Evolutionary conservation across 2,113 vertebrate genomes (phyloP).

Genomic region (Xerus inauris): DNA sequence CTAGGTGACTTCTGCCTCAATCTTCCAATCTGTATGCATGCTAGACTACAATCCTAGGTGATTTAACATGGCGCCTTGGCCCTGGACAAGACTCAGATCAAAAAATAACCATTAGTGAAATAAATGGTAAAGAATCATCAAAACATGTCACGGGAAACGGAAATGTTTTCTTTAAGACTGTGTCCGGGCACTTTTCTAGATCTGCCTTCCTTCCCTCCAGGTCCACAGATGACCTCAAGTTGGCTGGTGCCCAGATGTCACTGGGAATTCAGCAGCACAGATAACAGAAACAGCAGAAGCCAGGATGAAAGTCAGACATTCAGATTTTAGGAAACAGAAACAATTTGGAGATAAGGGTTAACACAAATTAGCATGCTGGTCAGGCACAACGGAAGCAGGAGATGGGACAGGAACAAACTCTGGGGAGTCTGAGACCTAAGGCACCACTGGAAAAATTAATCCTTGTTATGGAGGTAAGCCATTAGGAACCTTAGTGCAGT

Average conservation of each 20-base stretch:
- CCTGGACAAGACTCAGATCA: background rate
- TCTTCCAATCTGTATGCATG: background rate
- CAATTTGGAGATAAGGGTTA: background rate
- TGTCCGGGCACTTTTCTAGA: background rate
- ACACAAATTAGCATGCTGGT: background rate
- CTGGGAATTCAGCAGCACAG: background rate
- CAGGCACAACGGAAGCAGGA: background rate
- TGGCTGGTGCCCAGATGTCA: background rate
- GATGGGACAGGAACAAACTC: accelerated
- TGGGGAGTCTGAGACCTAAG: background rate
- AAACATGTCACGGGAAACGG: background rate
- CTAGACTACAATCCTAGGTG: background rate
- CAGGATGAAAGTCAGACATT: background rate
- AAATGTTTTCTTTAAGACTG: background rate
- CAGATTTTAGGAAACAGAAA: background rate
- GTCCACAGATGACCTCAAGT: accelerated
- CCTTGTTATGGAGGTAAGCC: accelerated
- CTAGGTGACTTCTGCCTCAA: background rate
- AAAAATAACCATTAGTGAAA: background rate
- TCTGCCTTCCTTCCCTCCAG: background rate
- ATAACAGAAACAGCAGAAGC: background rate
- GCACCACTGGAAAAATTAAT: accelerated
- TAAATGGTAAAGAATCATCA: background rate
- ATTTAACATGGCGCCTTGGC: background rate
- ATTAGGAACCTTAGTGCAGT: too few species aligned